Base-by-base conservation (phyloP, 2,797 vertebrate species). In the Acestrorhynchus altus region DNA sequence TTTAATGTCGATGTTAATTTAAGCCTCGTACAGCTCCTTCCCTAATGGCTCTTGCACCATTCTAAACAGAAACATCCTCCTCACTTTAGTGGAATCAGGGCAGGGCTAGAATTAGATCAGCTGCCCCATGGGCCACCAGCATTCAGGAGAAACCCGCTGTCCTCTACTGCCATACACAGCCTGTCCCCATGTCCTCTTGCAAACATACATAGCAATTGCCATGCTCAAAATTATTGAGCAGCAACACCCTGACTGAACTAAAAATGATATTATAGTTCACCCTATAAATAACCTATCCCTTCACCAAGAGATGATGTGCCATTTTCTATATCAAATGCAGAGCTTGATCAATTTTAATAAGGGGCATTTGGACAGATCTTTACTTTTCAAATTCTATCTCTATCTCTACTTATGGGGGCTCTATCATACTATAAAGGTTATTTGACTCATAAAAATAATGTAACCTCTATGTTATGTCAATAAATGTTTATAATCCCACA, bases 81-180 rank as follows among this genome's bases (percentile, higher is more conserved):
- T 18, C 46, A 52, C 56, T 74, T 49, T 13, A 11, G 26, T 59
- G 20, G 71, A 81, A 81, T 72, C 66, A 74, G 52, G 72, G 44
- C 79, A 46, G 59, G 63, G 71, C 69, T 72, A n/a, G 57, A 84
- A 79, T 83, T 78, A 81, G 77, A 79, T 81, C 76, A 57, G 64
- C 56, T 74, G 77, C 67, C 69, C 60, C 82, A 59, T 77, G 60
- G 61, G 47, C 39, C 57, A 35, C 56, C 77, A 9, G 59, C 61
- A 56, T 59, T 20, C 42, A 74, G 59, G 63, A 82, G 74, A 74
- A 82, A 64, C 66, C 66, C 47, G 26, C 26, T 77, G 84, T 83
- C 84, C 84, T 87, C 70, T 83, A 35, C 51, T 61, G 79, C 65
- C 73, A 71, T 44, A 66, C 26, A 9, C 8, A 8, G n/a, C 31